Evolutionary conservation across 2,797 vertebrate genomes (phyloP).

Genomic region (Enteromius treurensis): DNA sequence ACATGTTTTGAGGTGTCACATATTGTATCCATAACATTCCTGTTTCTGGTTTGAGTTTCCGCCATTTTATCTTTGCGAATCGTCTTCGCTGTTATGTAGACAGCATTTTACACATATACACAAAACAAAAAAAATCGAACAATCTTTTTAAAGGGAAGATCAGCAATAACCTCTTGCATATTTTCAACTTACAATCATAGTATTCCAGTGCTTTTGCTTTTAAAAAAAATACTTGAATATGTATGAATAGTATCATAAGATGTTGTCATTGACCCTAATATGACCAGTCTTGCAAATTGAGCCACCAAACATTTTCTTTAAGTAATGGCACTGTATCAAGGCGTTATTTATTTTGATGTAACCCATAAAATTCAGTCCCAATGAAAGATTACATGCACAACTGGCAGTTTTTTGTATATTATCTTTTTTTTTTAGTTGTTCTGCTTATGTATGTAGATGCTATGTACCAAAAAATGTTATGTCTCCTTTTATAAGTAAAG

Average conservation of each 20-base stretch:
- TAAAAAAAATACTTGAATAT: slow-evolving; percentile 77
- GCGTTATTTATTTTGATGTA: slow-evolving; percentile 92
- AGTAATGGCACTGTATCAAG: slow-evolving; percentile 92
- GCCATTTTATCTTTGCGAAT: slow-evolving; percentile 52
- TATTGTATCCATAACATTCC: slow-evolving; percentile 63
- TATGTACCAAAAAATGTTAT: slow-evolving; percentile 77
- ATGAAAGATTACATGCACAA: slow-evolving; percentile 71
- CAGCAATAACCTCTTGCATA: slow-evolving; percentile 69
- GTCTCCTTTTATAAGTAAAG: slow-evolving; percentile 63
- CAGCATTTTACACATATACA: slow-evolving; percentile 55
- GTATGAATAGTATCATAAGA: slow-evolving; percentile 67
- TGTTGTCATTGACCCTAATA: slow-evolving; percentile 68
- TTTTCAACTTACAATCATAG: slow-evolving; percentile 76
- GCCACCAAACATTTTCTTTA: slow-evolving; percentile 70
- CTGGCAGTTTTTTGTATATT: slow-evolving; percentile 70
- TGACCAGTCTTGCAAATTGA: slow-evolving; percentile 63
- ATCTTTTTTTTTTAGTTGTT: slow-evolving; percentile 73
- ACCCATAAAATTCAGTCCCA: slow-evolving; percentile 71
- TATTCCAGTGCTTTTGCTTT: slow-evolving; percentile 80
- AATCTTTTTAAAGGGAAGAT: slow-evolving; percentile 60
- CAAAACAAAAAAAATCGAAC: slow-evolving; percentile 60
- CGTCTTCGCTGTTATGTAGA: slow-evolving; percentile 54
- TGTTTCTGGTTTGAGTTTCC: slow-evolving; percentile 58
- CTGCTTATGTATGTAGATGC: slow-evolving; percentile 78
- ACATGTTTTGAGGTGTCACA: slow-evolving; percentile 44